These are phyloP conservation scores for Coryphaenoides rupestris DNA, from an alignment of 2,113 vertebrate species.

Conservation along the genomic window DNA sequence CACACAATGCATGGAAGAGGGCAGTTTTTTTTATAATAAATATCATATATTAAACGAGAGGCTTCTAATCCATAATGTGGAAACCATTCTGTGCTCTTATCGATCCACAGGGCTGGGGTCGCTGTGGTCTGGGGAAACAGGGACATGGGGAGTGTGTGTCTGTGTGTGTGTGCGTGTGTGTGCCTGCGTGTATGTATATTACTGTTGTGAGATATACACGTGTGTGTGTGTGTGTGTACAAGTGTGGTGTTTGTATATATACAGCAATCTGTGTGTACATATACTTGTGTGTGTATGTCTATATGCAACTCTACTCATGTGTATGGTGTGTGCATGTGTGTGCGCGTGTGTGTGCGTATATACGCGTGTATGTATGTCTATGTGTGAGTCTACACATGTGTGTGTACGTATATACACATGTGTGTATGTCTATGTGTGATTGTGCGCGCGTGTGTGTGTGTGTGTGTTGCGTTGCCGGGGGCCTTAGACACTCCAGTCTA, in stretches of 20 bases:
- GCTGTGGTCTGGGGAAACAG: conserved; percentile 16
- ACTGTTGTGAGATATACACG: too few species aligned
- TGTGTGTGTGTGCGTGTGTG: conserved; percentile 12
- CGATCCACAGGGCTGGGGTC: conserved; percentile 68
- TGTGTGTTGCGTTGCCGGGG: conserved; percentile 37
- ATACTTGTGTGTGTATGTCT: too few species aligned
- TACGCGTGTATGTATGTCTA: too few species aligned
- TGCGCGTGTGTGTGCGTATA: too few species aligned
- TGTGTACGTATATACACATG: conserved; percentile 13
- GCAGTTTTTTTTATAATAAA: conserved; percentile 79
- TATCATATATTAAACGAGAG: too few species aligned
- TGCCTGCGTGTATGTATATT: too few species aligned
- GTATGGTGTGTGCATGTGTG: too few species aligned
- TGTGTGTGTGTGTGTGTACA: too few species aligned
- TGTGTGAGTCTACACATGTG: neutral
- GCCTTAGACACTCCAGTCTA: conserved; percentile 82
- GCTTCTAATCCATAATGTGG: conserved; percentile 89
- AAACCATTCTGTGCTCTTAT: conserved; percentile 83
- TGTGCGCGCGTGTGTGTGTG: conserved; percentile 24
- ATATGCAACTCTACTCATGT: too few species aligned
- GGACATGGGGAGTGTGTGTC: neutral
- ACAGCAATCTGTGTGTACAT: too few species aligned
- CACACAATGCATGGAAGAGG: conserved; percentile 18
- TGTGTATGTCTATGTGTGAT: conserved; percentile 20
- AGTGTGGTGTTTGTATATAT: too few species aligned